Base-by-base conservation (phyloP, 2,113 vertebrate species). In the Aptenodytes patagonicus region DNA sequence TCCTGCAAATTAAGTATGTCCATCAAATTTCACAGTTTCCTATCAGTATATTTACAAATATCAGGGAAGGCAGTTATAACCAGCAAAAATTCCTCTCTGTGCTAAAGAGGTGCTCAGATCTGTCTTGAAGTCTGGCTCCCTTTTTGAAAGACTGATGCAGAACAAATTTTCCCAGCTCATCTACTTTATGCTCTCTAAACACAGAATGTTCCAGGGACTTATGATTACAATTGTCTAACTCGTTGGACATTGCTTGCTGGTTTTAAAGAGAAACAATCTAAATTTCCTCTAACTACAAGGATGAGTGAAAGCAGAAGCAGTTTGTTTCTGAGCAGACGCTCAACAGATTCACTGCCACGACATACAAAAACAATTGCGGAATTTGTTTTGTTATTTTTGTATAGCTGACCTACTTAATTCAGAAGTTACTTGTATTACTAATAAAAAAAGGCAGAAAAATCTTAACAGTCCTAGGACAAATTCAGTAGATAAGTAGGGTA, bases 211-310 rank as follows among this genome's bases (percentile, higher is more conserved):
- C 22, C 62, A 94, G 87, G 58, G 75, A 78, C 82, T 83, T 84
- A 57, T 82, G 44, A 95, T 61, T 95, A 84, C 81, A 83, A 72
- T 47, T 60, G 34, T 75, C 15, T 57, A 34, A 86, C 83, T 87
- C 90, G 80, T 60, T 83, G 54, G 46, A 83, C 51, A 60, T 62
- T 78, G 60, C 65, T 69, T 95, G 70, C 51, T 91, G 47, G 21
- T 87, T 96, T 97, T 89, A 90, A 96, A 78, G 66, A 88, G 40
- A 85, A 85, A 40, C 47, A 78, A 89, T 68, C 47, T 90, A 91
- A 72, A 93, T 76, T 87, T 89, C 40, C 44, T 84, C 17, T 83
- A 86, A 29, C 75, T 70, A 79, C 26, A 79, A 90, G 47, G 34
- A 88, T 77, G 21, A 66, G 15, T 34, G 49, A 90, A 73, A 89